Evolutionary conservation across 2,113 vertebrate genomes (phyloP), one percentile per base, ranked within the genome.

Genomic region (Echinops telfairi): DNA sequence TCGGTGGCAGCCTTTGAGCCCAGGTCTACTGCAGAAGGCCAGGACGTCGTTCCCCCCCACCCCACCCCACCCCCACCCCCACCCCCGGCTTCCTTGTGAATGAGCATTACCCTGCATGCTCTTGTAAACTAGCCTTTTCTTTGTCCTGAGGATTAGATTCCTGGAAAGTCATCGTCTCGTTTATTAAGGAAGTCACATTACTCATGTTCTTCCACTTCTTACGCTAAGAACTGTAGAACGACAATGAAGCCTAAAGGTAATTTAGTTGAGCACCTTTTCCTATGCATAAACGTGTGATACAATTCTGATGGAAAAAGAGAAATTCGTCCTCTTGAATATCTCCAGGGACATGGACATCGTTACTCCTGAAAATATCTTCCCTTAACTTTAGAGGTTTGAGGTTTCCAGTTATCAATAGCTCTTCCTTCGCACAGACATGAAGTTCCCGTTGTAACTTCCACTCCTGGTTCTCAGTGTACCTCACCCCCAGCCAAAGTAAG

Each of bases 171-270:
- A 43, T 73, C 62, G 86, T 57, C 70, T 92, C 60, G 29, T 66
- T 66, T 66, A 29, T n/a, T 25, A 36, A 86, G 68, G 25, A 58
- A 43, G 71, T 80, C 43, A 58, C 43, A 75, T 53, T 53, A 38
- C 33, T 83, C 73, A 6, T 3, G 36, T 88, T 64, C 68, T 43
- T 77, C 77, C 66, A 70, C 38, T 60, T 79, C 47, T 75, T 78
- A 82, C 78, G 66, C 27, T 29, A 31, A 66, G 27, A 57, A 73
- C 68, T 79, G 87, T 14, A 17, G 31, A 83, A 33, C 5, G 68
- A 68, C 86, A 90, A 38, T 64, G 62, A 23, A 83, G 40, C 88
- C 86, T 53, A 88, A 47, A 83, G 43, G 29, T 83, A 31, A 73
- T 15, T 36, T 40, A 62, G 22, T 14, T 47, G 53, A 80, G 27